Evolutionary conservation across 2,888 invertebrate genomes (phyloP), one percentile per base, ranked within the genome.

Genomic region (Thumatha senex): DNA sequence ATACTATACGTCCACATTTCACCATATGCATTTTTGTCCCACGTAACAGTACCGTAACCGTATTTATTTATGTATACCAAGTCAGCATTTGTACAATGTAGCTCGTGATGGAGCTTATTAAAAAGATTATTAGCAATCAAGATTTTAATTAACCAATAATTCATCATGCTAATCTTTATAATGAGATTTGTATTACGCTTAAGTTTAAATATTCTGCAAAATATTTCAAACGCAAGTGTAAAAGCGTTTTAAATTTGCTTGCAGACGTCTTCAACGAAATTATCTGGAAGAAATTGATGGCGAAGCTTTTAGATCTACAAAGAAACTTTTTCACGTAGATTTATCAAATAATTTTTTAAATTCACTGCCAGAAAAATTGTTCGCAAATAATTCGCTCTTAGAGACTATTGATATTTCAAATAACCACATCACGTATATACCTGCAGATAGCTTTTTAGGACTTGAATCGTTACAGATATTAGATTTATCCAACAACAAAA

Each of bases 401-500:
- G 93, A 93, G 63, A 92, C 93, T 4, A 83, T 96, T 5, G 94
- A 95, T 64, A 80, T 96, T 41, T 95, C 95, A 0, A 93, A 94
- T 64, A 96, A 96, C 72, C 88, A 90, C 54, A 76, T 96, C 12
- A 82, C 85, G 45, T 89, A 92, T 15, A 81, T 95, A 41, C 93
- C 94, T 0, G 91, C 92, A 18, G 90, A 89, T 15, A 76, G 93
- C 18, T 94, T 96, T 51, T 73, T 89, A 0, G 93, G 93, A 4
- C 84, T 95, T 24, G 80, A 84, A 8, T 89, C 92, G 2, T 78
- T 96, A 13, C 93, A 93, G 66, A 94, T 95, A 71, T 82, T 96
- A 51, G 96, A 96, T 82, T 80, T 96, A 14, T 94, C 94, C 3
- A 93, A 92, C 52, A 96, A 96, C 79, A 89, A 91, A 68, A 86